These are phyloP conservation scores for Cantharis rustica DNA, from an alignment of 2,888 invertebrate genomes.

Conservation along the genomic window DNA sequence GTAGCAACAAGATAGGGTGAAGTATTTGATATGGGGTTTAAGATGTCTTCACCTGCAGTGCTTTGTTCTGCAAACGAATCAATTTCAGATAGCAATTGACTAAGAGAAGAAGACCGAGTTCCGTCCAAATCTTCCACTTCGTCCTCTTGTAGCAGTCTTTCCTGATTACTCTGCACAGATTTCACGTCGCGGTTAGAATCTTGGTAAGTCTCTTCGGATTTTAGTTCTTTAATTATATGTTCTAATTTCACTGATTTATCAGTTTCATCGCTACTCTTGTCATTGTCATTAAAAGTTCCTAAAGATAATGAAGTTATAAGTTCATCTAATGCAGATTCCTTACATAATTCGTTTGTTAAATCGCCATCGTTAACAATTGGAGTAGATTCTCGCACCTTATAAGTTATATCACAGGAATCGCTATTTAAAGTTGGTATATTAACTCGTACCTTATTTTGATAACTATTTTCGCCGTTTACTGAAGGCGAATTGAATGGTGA, in stretches of 20 bases:
- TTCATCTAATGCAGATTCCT: conserved; percentile 63
- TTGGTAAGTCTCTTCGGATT: not conserved
- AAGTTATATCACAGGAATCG: conserved; percentile 35
- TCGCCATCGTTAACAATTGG: conserved; percentile 6
- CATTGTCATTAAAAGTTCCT: conserved; percentile 59
- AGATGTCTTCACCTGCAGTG: conserved; percentile 58
- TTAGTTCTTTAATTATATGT: conserved; percentile 40
- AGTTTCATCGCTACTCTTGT: conserved; percentile 18
- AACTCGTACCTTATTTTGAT: conserved; percentile 37
- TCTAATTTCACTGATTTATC: conserved; percentile 47
- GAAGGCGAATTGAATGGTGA: conserved; percentile 36
- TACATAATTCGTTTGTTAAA: conserved; percentile 7
- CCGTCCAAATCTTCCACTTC: not conserved
- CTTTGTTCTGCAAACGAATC: conserved; percentile 58
- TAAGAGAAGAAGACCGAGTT: conserved; percentile 13
- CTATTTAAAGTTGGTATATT: conserved; percentile 33
- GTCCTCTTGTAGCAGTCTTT: not conserved
- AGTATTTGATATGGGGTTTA: conserved; percentile 54
- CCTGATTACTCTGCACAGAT: not conserved
- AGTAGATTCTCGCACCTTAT: conserved; percentile 27
- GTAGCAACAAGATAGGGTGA: conserved; percentile 42
- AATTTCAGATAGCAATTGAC: conserved; percentile 47
- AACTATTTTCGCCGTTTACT: conserved; percentile 28
- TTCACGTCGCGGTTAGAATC: not conserved
- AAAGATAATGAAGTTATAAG: conserved; percentile 74